Conservation (phyloP, 2,113 vertebrate species). For the Drymodes brunneopygia region DNA sequence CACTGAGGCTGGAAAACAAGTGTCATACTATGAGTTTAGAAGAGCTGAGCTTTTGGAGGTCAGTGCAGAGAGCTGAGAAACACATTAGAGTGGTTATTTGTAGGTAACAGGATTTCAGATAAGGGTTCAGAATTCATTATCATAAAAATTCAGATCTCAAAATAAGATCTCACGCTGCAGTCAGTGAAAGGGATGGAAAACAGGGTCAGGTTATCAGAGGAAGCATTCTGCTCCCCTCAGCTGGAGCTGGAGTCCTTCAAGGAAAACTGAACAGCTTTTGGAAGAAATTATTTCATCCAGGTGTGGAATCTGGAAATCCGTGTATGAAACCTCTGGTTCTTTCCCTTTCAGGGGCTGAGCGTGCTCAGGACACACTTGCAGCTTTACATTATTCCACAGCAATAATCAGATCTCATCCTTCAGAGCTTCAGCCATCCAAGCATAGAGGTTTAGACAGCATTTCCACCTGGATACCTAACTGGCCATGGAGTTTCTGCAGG, state of each 20-base stretch:
- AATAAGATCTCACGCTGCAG: neutral
- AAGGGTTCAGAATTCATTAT: neutral
- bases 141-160: neutral
- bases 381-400: neutral
- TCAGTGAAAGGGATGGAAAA: neutral
- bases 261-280: neutral
- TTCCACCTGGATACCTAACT: conserved; percentile 14
- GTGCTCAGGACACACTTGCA: neutral
- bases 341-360: neutral
- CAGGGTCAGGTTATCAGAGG: neutral
- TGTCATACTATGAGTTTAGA: neutral
- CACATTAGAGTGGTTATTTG: neutral
- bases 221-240: neutral
- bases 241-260: neutral
- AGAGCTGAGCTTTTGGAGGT: neutral
- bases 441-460: neutral
- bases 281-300: neutral
- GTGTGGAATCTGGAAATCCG: neutral
- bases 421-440: neutral
- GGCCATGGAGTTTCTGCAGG: neutral
- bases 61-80: neutral
- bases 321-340: neutral
- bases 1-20: neutral
- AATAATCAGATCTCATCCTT: neutral
- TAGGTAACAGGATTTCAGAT: neutral